These are phyloP conservation scores for Spea hammondii DNA, from an alignment of 2,797 vertebrate genomes.

Conservation along the genomic window DNA sequence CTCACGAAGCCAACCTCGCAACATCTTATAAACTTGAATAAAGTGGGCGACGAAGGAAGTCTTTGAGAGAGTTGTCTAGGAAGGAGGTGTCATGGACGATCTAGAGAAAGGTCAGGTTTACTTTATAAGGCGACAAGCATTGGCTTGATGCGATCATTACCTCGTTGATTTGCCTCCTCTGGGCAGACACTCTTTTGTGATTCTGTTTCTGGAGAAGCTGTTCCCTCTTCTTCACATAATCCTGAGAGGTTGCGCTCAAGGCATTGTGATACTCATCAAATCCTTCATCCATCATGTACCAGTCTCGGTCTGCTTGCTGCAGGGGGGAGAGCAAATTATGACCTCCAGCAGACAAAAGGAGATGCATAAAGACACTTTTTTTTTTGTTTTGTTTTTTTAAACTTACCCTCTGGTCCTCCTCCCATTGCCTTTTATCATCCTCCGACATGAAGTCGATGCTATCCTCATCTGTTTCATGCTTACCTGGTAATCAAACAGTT, in stretches of 20 bases:
- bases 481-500: conserved; percentile 64
- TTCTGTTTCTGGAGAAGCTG: conserved; percentile 95
- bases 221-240: conserved; percentile 91
- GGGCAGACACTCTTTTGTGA: conserved; percentile 95
- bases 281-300: conserved; percentile 99
- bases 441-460: conserved; percentile 88
- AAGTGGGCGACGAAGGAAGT: too few species aligned
- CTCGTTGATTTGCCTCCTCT: conserved; percentile 96
- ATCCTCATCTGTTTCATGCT: conserved; percentile 76
- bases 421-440: conserved; percentile 91
- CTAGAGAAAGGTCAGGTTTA: too few species aligned
- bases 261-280: conserved; percentile 97
- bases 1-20: too few species aligned
- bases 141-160: conserved; percentile 59
- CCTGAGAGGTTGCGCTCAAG: conserved; percentile 88
- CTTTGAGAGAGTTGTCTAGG: too few species aligned
- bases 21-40: too few species aligned
- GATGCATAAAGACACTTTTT: background rate
- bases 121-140: too few species aligned
- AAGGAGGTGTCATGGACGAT: too few species aligned
- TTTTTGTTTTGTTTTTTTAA: too few species aligned
- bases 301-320: conserved; percentile 97
- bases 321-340: background rate
- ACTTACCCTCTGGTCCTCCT: conserved; percentile 91
- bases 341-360: background rate